Base-by-base conservation (phyloP, 2,888 invertebrate species). In the Thalpophila matura region DNA sequence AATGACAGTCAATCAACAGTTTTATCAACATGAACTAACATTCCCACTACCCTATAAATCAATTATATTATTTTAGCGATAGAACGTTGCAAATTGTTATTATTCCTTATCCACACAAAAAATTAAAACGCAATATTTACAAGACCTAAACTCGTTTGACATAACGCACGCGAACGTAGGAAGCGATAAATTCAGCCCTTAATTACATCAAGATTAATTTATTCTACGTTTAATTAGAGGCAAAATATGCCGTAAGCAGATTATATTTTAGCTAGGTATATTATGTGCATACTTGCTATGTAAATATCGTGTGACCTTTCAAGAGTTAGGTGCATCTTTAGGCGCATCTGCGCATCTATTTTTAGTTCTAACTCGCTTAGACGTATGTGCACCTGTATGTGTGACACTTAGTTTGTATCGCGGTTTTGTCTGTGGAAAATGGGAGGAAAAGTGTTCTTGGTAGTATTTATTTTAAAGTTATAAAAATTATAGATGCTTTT, bases 311-410 rank as follows among this genome's bases (percentile, higher is more conserved):
- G 58, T 86, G 83, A 87, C 88, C 88, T 88, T 88, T 88, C 74
- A 69, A 70, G 79, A 78, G 81, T 75, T 83, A 80, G 80, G 77
- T 74, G 79, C 71, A 77, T 76, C 76, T 68, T 74, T 74, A 77
- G 72, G 74, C 51, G 76, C 90, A 89, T 89, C 89, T 89, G 89
- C 89, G 72, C 22, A 33, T 46, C 80, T 87, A 87, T 87, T 86
- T 87, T 83, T 86, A 86, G 86, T 80, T 84, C 88, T 89, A 87
- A 88, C 76, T 75, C 54, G 81, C 77, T 83, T 83, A 85, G 83
- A 77, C 54, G 38, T 62, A 59, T 27, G 72, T 51, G 50, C 74
- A 67, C 68, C 71, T 70, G 71, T 61, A 47, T 14, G 6, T 4
- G 26, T 67, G 35, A 45, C 22, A 60, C 47, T 74, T 42, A 9